Evolutionary conservation across 1,140 invertebrate species (phyloP).

Genomic region (Limonius californicus): DNA sequence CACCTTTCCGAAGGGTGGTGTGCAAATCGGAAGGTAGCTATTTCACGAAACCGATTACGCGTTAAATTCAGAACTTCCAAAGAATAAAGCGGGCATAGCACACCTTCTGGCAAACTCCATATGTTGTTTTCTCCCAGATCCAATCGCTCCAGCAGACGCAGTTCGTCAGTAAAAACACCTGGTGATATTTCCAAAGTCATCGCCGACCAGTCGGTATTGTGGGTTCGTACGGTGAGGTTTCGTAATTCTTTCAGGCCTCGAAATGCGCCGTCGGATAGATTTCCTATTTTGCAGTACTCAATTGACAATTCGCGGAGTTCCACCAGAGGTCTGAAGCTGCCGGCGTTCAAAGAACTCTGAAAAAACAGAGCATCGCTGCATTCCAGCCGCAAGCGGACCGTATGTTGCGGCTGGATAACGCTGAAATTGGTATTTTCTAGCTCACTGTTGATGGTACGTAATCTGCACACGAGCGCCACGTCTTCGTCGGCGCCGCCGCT

Average conservation of each 20-base stretch:
- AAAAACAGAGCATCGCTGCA: constrained; percentile 83
- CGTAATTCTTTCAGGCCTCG: constrained; percentile 73
- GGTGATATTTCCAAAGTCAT: constrained; percentile 76
- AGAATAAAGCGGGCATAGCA: constrained; percentile 74
- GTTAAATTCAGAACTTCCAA: constrained; percentile 77
- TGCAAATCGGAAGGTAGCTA: constrained; percentile 71
- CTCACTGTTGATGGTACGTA: constrained; percentile 84
- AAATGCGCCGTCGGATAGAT: constrained; percentile 80
- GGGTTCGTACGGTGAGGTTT: constrained; percentile 80
- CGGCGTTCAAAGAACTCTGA: constrained; percentile 79
- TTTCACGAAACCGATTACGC: constrained; percentile 73
- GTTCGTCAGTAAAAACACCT: constrained; percentile 69
- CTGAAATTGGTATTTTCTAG: constrained; percentile 87
- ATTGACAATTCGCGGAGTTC: constrained; percentile 81
- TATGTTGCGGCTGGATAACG: constrained; percentile 82
- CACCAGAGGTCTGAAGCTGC: constrained; percentile 76
- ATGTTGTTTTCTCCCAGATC: constrained; percentile 88
- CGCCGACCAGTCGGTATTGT: constrained; percentile 84
- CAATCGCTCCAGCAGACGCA: constrained; percentile 68
- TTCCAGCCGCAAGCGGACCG: constrained; percentile 73
- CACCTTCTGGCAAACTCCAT: constrained; percentile 75
- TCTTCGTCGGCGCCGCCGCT: constrained; percentile 61
- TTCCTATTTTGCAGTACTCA: constrained; percentile 86
- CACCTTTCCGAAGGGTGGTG: constrained; percentile 62
- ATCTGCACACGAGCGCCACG: constrained; percentile 73